Percentiles rank a stretch among this genome's conserved stretches.
Conservation (phyloP, 64 coral and sea anemone species). For the Cladopsammia gracilis region DNA sequence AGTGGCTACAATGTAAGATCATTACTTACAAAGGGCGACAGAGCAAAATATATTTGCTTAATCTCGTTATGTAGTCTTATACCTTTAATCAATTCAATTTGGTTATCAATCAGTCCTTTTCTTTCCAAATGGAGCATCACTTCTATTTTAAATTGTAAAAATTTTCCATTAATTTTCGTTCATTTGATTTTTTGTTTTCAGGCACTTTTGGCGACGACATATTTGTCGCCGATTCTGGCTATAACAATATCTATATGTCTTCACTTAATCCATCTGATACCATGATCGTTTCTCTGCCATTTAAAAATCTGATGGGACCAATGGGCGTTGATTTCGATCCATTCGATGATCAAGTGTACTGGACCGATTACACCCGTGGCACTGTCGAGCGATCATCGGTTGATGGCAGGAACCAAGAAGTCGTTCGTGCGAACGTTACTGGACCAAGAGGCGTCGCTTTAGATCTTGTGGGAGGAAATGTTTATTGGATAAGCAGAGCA, state of each 20-base stretch:
- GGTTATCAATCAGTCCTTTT: too few species aligned
- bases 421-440: not conserved
- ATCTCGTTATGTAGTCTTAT: too few species aligned
- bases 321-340: constrained; percentile 54
- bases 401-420: constrained; percentile 28
- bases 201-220: constrained; percentile 37
- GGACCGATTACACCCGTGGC: constrained; percentile 37
- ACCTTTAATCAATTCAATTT: too few species aligned
- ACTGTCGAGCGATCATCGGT: not conserved
- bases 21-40: too few species aligned
- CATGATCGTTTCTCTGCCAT: not conserved
- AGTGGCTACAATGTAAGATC: too few species aligned
- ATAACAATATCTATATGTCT: constrained; percentile 20
- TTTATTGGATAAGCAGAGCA: constrained; percentile 22
- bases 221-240: not conserved
- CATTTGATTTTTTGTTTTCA: not conserved
- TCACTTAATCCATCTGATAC: not conserved
- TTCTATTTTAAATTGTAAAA: not conserved
- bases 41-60: too few species aligned
- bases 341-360: constrained; percentile 29
- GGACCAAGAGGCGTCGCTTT: constrained; percentile 11
- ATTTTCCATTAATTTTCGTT: not conserved
- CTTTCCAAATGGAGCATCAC: too few species aligned
- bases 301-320: not conserved
- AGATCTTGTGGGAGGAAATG: constrained; percentile 53